Conservation (phyloP, 1,140 invertebrate genomes). For the Protaetia brevitarsis region DNA sequence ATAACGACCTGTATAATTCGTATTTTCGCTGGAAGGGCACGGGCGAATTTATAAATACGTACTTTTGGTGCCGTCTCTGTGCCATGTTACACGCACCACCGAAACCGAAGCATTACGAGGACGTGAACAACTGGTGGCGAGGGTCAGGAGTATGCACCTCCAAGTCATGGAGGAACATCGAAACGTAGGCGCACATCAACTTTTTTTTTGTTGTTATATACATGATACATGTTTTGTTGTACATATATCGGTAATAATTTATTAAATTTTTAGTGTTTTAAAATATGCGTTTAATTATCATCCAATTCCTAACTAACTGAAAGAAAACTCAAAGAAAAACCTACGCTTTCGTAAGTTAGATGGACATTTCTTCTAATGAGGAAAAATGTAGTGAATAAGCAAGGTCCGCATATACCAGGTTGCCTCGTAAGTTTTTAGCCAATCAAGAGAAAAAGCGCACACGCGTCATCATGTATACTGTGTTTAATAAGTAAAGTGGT, state of each 20-base stretch:
- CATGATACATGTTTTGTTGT: constrained; percentile 31
- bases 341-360: too few species aligned
- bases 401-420: too few species aligned
- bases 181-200: constrained; percentile 41
- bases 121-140: constrained; percentile 86
- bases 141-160: constrained; percentile 68
- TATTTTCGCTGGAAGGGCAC: constrained; percentile 90
- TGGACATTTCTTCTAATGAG: too few species aligned
- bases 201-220: constrained; percentile 11
- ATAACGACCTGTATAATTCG: constrained; percentile 86
- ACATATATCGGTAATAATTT: constrained; percentile 30
- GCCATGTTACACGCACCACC: constrained; percentile 77
- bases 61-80: constrained; percentile 94
- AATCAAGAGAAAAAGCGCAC: too few species aligned
- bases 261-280: constrained; percentile 30
- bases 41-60: constrained; percentile 92
- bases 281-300: constrained; percentile 14
- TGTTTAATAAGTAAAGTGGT: too few species aligned
- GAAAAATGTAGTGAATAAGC: too few species aligned
- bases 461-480: too few species aligned
- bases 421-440: too few species aligned
- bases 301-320: too few species aligned
- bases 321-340: too few species aligned
- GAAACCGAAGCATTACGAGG: constrained; percentile 66
- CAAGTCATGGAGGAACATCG: constrained; percentile 63